Percentiles rank a stretch among this genome's conserved stretches.
Evolutionary conservation across 2,888 invertebrate species (phyloP).

Genomic region (Dilophus febrilis): DNA sequence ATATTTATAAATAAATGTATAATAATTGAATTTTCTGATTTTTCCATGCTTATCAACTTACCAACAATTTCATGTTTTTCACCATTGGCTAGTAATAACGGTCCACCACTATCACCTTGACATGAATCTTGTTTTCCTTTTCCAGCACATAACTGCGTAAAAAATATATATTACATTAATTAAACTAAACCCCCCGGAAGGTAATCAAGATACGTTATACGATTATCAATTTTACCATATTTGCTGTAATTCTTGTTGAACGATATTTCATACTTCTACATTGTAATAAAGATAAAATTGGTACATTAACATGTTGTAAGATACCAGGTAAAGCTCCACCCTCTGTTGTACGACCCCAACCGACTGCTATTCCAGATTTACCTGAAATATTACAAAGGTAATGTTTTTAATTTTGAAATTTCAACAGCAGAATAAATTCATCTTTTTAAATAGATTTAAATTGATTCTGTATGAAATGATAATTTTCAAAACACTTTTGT

Average conservation of each 20-base stretch:
- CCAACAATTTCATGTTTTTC: constrained; percentile 68
- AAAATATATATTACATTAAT: constrained; percentile 7
- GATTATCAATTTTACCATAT: constrained; percentile 39
- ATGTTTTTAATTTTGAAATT: not conserved
- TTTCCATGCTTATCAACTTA: constrained; percentile 32
- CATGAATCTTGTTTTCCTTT: constrained; percentile 68
- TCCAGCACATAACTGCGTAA: constrained; percentile 56
- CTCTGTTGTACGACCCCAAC: constrained; percentile 68
- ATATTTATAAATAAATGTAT: no score
- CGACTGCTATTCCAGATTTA: constrained; percentile 54
- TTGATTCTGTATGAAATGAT: no score
- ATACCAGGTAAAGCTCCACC: constrained; percentile 62
- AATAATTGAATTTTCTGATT: not conserved
- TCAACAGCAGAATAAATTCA: no score
- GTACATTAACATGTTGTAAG: constrained; percentile 71
- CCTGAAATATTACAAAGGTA: constrained; percentile 15
- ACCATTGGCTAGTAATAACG: constrained; percentile 54
- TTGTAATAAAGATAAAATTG: constrained; percentile 59
- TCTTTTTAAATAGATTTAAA: no score
- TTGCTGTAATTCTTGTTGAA: constrained; percentile 61
- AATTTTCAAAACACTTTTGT: no score
- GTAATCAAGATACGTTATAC: not conserved
- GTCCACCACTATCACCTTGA: constrained; percentile 78
- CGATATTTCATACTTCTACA: constrained; percentile 72
- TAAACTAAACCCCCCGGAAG: not conserved